phyloP scores from a whole-genome alignment of 2,888 invertebrate genomes.

The Latrodectus elegans region DNA sequence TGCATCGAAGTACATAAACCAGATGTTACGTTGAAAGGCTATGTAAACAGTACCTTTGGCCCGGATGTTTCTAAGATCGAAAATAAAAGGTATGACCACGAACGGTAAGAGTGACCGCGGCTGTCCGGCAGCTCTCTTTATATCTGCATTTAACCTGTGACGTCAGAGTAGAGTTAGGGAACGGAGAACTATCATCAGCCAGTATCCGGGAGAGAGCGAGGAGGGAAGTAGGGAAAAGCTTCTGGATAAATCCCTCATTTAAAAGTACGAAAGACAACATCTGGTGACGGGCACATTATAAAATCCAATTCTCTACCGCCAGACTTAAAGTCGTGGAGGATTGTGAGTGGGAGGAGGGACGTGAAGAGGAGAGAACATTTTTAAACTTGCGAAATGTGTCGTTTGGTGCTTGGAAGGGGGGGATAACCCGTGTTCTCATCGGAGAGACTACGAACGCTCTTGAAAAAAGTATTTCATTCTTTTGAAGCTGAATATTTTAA shows the following conservation, averaged over 20 bases:
- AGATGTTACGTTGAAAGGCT: constrained; percentile 29
- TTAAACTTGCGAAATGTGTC: constrained; percentile 68
- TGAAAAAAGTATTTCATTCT: constrained; percentile 53
- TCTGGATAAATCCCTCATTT: constrained; percentile 57
- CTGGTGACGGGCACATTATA: constrained; percentile 68
- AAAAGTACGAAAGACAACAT: constrained; percentile 65
- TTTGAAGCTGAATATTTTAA: constrained; percentile 56
- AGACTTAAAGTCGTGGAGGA: constrained; percentile 33
- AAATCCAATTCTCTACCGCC: constrained; percentile 64
- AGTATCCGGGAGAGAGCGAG: neutral
- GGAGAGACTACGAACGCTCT: constrained; percentile 53
- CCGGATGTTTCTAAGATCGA: constrained; percentile 27
- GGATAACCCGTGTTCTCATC: constrained; percentile 62
- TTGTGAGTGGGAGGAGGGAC: constrained; percentile 13
- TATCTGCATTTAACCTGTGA: constrained; percentile 60
- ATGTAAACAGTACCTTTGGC: constrained; percentile 44
- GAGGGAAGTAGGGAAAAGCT: constrained; percentile 10
- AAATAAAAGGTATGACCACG: constrained; percentile 56
- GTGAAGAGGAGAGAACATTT: constrained; percentile 38
- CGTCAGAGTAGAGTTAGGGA: constrained; percentile 40
- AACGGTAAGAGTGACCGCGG: constrained; percentile 57
- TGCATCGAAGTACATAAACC: neutral
- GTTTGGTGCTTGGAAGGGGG: constrained; percentile 30
- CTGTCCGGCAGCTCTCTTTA: constrained; percentile 47
- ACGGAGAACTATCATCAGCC: constrained; percentile 52